These are phyloP conservation scores for Penaeus chinensis DNA, from an alignment of 1,140 invertebrate species.

Conservation along the genomic window DNA sequence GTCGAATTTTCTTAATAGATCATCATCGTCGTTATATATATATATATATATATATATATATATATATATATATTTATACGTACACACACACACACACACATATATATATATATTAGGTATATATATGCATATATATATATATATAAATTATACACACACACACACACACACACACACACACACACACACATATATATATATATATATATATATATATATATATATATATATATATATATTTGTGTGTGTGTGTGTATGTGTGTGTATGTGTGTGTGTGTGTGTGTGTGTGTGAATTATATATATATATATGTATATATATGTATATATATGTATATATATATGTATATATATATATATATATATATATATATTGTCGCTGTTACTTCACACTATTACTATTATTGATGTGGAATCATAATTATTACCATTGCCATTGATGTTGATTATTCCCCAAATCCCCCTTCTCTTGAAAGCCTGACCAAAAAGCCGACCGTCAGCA, in stretches of 20 bases:
- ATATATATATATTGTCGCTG: background rate
- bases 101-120: background rate
- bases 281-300: background rate
- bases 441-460: too few species aligned
- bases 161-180: background rate
- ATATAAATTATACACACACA: background rate
- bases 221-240: background rate
- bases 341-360: background rate
- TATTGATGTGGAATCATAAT: too few species aligned
- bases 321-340: too few species aligned
- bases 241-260: constrained; percentile 21
- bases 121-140: too few species aligned
- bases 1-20: too few species aligned
- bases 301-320: background rate
- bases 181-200: background rate
- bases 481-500: too few species aligned
- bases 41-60: constrained; percentile 17
- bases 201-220: background rate
- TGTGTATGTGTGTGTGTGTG: constrained; percentile 3
- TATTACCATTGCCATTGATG: too few species aligned
- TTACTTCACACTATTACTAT: too few species aligned
- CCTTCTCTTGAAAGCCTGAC: too few species aligned
- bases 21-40: too few species aligned
- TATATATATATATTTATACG: constrained; percentile 9
- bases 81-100: background rate